Evolutionary conservation across 2,888 invertebrate genomes (phyloP).

Genomic region (Congeria kusceri): DNA sequence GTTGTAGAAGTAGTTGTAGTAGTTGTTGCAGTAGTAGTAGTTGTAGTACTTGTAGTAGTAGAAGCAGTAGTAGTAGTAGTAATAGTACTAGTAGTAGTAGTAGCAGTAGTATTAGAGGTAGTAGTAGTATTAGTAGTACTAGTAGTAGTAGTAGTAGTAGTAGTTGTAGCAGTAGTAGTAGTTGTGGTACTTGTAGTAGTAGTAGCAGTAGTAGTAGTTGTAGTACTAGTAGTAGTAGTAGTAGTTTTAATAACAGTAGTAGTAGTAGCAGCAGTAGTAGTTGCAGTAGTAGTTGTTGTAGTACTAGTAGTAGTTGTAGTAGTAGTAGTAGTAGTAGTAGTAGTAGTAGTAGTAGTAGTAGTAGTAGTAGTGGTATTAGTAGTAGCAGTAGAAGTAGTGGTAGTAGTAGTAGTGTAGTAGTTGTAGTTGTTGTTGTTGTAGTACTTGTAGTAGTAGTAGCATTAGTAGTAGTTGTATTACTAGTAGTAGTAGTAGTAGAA

Average conservation of each 20-base stretch:
- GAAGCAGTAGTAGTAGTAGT: conserved; percentile 12
- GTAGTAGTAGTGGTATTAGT: conserved; percentile 15
- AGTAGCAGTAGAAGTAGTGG: conserved; percentile 18
- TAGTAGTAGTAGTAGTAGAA: conserved; percentile 24
- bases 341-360: conserved; percentile 10
- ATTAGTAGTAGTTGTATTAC: conserved; percentile 1
- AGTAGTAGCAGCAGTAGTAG: conserved; percentile 23
- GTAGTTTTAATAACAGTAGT: conserved; percentile 46
- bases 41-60: conserved; percentile 10
- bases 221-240: conserved; percentile 50
- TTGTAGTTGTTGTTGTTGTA: conserved; percentile 14
- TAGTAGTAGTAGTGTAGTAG: conserved; percentile 27
- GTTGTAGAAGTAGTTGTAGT: not conserved
- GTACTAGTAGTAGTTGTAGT: conserved; percentile 3
- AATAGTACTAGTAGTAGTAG: conserved; percentile 48
- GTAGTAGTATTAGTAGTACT: conserved; percentile 30
- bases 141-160: conserved; percentile 24
- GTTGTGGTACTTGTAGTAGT: conserved; percentile 12
- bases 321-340: not conserved
- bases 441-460: conserved; percentile 34
- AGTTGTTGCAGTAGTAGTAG: not conserved
- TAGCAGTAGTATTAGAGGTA: conserved; percentile 50
- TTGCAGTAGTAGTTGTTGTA: conserved; percentile 27
- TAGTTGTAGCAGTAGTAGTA: too few species aligned
- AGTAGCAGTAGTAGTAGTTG: conserved; percentile 45